Conservation (phyloP, 2,797 vertebrate genomes). For the Lerista edwardsae region DNA sequence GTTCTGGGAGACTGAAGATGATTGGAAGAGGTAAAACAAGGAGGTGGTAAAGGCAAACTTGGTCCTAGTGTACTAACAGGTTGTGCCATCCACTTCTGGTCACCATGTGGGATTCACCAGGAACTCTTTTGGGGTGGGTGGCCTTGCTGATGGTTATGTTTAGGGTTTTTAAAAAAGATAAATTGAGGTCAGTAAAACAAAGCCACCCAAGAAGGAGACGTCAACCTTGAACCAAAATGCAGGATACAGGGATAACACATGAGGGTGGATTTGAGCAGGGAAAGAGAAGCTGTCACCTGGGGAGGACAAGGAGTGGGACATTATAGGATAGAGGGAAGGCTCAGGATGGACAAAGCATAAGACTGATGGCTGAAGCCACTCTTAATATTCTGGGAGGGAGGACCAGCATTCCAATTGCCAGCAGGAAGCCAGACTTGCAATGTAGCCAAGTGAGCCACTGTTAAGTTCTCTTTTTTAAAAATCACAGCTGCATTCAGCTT, state of each 20-base stretch:
- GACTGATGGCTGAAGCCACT: background rate
- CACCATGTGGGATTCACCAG: background rate
- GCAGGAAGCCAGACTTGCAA: too few species aligned
- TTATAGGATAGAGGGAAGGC: background rate
- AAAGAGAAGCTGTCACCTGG: too few species aligned
- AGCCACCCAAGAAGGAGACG: too few species aligned
- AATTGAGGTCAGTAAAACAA: too few species aligned
- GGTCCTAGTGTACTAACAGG: background rate
- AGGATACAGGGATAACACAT: too few species aligned
- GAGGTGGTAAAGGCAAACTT: background rate
- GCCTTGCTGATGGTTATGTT: background rate
- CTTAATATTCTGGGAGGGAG: too few species aligned
- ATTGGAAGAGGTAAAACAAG: conserved; percentile 89
- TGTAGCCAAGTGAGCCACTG: background rate
- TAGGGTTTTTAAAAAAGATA: too few species aligned
- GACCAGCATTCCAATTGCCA: background rate
- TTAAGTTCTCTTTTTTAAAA: background rate
- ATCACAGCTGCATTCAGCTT: background rate
- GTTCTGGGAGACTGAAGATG: conserved; percentile 96
- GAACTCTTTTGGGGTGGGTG: background rate
- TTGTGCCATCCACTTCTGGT: too few species aligned
- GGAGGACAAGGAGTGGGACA: too few species aligned
- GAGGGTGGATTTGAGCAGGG: too few species aligned
- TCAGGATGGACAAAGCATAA: background rate
- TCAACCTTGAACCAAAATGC: too few species aligned